phyloP scores from a whole-genome alignment of 92 coral and sea anemone genomes.

The Bergia sp. region DNA sequence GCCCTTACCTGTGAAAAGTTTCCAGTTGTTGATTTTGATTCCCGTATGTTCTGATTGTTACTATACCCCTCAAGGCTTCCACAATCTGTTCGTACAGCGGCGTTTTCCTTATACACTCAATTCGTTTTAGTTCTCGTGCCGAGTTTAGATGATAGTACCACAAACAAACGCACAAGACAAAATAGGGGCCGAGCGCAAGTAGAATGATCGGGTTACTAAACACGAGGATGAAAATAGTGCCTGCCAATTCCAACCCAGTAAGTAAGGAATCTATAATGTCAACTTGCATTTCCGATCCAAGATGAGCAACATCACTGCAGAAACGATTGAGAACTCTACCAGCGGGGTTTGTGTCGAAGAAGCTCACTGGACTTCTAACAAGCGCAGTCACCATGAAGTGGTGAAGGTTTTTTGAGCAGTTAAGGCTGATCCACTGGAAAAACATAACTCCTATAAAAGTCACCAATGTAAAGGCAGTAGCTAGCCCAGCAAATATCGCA shows the following conservation, averaged over 20 bases:
- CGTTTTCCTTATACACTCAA: constrained; percentile 25
- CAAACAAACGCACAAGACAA: neutral
- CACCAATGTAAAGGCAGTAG: neutral
- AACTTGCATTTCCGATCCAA: neutral
- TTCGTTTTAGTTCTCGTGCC: constrained; percentile 34
- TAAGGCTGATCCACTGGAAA: constrained; percentile 28
- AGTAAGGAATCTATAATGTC: neutral
- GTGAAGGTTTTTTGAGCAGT: constrained; percentile 30
- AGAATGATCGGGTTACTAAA: constrained; percentile 14
- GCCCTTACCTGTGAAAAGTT: constrained; percentile 23
- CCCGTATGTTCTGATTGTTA: constrained; percentile 26
- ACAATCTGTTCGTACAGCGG: constrained; percentile 45
- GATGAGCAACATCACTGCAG: constrained; percentile 24
- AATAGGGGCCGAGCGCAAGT: constrained; percentile 20
- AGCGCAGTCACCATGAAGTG: constrained; percentile 9
- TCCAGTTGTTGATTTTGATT: constrained; percentile 4
- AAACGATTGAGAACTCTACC: constrained; percentile 34
- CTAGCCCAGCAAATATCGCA: neutral
- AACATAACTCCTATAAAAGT: constrained; percentile 7
- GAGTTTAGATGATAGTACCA: constrained; percentile 43
- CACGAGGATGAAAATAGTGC: constrained; percentile 24
- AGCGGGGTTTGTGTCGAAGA: constrained; percentile 40
- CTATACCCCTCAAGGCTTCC: constrained; percentile 31
- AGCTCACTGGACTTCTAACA: constrained; percentile 6
- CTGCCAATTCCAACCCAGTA: constrained; percentile 27